Percentiles rank a stretch among this genome's conserved stretches.
Evolutionary conservation across 2,888 invertebrate species (phyloP).

Genomic region (Epinotia demarniana): DNA sequence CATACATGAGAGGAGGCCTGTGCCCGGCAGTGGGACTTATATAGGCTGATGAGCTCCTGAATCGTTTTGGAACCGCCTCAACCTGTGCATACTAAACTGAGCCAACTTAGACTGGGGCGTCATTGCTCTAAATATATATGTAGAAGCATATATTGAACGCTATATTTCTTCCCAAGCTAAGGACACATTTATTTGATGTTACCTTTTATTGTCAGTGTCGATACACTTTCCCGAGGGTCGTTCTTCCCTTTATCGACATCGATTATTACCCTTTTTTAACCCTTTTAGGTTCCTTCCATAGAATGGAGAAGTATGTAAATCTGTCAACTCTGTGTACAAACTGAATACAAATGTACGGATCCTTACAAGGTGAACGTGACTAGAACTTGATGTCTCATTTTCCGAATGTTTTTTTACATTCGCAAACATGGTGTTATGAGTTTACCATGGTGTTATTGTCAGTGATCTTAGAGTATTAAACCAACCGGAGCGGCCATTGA

Average conservation of each 20-base stretch:
- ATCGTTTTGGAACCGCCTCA: too few species aligned
- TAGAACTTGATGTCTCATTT: background rate
- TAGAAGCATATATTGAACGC: background rate
- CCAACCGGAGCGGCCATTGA: too few species aligned
- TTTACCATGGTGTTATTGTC: too few species aligned
- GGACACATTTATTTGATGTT: constrained; percentile 40
- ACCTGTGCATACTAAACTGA: too few species aligned
- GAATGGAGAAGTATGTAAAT: constrained; percentile 13
- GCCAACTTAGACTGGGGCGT: too few species aligned
- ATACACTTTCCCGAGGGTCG: constrained; percentile 31
- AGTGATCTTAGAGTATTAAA: too few species aligned
- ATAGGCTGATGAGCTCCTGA: too few species aligned
- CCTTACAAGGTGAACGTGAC: background rate
- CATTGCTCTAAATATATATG: background rate
- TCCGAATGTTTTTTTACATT: too few species aligned
- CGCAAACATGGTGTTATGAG: too few species aligned
- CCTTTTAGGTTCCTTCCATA: constrained; percentile 30
- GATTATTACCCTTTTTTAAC: constrained; percentile 38
- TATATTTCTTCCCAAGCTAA: constrained; percentile 6
- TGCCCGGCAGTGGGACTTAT: too few species aligned
- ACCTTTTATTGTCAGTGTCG: constrained; percentile 42
- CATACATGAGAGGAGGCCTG: too few species aligned
- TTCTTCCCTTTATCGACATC: constrained; percentile 40
- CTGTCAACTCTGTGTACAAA: background rate
- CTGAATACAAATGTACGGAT: background rate